phyloP scores from a whole-genome alignment of 2,888 invertebrate genomes.

The Tenodera sinensis region DNA sequence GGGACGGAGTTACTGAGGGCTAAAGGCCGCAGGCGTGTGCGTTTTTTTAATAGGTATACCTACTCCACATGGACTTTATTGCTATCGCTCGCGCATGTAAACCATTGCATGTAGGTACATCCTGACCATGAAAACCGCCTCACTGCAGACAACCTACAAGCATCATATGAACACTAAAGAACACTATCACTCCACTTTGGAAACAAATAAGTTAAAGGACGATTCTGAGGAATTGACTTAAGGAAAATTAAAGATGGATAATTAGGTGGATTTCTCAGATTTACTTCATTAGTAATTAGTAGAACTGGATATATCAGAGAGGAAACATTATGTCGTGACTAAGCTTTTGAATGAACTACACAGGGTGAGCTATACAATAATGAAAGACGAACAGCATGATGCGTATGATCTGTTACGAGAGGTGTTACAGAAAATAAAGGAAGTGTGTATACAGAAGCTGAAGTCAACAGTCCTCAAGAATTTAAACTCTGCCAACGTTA shows the following conservation, averaged over 20 bases:
- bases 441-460: conserved; percentile 50
- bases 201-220: too few relatives aligned
- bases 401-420: conserved; percentile 91
- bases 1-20: too few relatives aligned
- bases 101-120: too few relatives aligned
- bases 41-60: too few relatives aligned
- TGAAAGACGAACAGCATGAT: conserved; percentile 93
- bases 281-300: conserved; percentile 50
- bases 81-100: too few relatives aligned
- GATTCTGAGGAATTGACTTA: too few relatives aligned
- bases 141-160: too few relatives aligned
- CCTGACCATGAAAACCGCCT: too few relatives aligned
- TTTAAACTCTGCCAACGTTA: not conserved
- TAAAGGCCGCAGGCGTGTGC: too few relatives aligned
- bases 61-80: too few relatives aligned
- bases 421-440: conserved; percentile 82
- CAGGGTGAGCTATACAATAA: conserved; percentile 66
- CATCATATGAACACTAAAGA: too few relatives aligned
- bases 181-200: too few relatives aligned
- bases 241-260: not conserved
- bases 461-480: not conserved
- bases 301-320: conserved; percentile 58
- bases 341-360: conserved; percentile 20
- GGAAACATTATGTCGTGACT: conserved; percentile 18
- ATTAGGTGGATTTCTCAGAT: not conserved